Evolutionary conservation across 2,113 vertebrate genomes (phyloP).

Genomic region (Bujurquina vittata): DNA sequence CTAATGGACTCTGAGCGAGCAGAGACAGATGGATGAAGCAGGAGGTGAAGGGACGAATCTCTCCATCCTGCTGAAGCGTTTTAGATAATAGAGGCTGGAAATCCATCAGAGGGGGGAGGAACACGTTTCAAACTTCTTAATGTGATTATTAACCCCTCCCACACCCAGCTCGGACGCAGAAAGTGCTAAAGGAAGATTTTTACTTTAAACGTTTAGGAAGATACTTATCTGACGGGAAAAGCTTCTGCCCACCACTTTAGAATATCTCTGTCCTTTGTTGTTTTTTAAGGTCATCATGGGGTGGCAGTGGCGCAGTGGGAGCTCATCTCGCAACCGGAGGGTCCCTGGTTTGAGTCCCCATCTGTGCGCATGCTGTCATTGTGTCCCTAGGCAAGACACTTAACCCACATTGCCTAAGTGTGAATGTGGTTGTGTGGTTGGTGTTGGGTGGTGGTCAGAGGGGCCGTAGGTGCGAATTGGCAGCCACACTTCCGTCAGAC

Average conservation of each 20-base stretch:
- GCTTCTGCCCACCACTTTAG: background rate
- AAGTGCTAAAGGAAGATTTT: background rate
- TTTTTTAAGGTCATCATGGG: background rate
- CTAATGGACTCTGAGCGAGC: slow-evolving; percentile 36
- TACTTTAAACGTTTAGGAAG: background rate
- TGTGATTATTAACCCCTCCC: background rate
- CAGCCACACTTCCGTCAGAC: too few relatives aligned
- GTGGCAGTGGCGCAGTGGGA: too few relatives aligned
- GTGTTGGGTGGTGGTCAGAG: too few relatives aligned
- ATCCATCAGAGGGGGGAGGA: slow-evolving; percentile 33
- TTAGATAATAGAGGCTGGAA: slow-evolving; percentile 33
- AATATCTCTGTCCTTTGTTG: background rate
- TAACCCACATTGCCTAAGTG: too few relatives aligned
- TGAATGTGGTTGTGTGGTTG: too few relatives aligned
- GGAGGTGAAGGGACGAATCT: slow-evolving; percentile 24
- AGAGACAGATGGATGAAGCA: slow-evolving; percentile 19
- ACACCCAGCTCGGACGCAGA: too few relatives aligned
- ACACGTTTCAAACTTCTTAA: background rate
- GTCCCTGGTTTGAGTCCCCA: too few relatives aligned
- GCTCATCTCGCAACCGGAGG: too few relatives aligned
- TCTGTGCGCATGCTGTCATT: too few relatives aligned
- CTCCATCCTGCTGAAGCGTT: slow-evolving; percentile 11
- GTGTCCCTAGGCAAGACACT: too few relatives aligned
- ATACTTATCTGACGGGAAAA: too few relatives aligned
- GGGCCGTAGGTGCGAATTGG: too few relatives aligned